These are phyloP conservation scores for Cheiracanthium punctorium DNA, from an alignment of 2,888 invertebrate species.

Conservation along the genomic window DNA sequence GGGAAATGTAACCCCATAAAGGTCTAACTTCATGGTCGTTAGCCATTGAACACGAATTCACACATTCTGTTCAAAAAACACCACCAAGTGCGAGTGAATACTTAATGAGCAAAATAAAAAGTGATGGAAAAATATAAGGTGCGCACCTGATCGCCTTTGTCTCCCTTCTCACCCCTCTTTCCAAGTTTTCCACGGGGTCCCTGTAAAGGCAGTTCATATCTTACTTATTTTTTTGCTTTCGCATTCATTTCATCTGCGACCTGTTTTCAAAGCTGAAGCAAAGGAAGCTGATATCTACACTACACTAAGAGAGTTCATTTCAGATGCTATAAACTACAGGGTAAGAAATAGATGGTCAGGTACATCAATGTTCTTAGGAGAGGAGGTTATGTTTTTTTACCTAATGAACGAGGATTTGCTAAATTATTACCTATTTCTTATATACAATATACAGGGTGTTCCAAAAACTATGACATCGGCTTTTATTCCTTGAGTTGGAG, in stretches of 20 bases:
- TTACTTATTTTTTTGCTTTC: not conserved
- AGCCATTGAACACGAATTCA: no score
- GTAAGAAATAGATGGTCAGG: not conserved
- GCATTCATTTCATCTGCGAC: not conserved
- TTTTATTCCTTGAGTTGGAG: no score
- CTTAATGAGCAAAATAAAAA: constrained; percentile 1
- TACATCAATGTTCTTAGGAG: no score
- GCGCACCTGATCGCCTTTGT: constrained; percentile 88
- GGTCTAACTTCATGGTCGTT: no score
- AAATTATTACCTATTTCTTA: no score
- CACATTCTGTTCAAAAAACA: not conserved
- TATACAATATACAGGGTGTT: no score
- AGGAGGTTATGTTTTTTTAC: no score
- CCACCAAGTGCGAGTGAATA: constrained; percentile 17
- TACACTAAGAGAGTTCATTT: not conserved
- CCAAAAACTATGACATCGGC: no score
- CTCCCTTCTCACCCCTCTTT: constrained; percentile 92
- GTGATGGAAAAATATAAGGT: constrained; percentile 29
- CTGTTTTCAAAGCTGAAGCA: not conserved
- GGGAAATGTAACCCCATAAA: no score
- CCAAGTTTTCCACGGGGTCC: constrained; percentile 76
- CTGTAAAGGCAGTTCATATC: constrained; percentile 49
- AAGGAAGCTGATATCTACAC: not conserved
- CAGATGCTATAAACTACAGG: not conserved
- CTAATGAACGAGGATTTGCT: no score